Conservation (phyloP, 1,140 invertebrate genomes). For the Wasmannia auropunctata region DNA sequence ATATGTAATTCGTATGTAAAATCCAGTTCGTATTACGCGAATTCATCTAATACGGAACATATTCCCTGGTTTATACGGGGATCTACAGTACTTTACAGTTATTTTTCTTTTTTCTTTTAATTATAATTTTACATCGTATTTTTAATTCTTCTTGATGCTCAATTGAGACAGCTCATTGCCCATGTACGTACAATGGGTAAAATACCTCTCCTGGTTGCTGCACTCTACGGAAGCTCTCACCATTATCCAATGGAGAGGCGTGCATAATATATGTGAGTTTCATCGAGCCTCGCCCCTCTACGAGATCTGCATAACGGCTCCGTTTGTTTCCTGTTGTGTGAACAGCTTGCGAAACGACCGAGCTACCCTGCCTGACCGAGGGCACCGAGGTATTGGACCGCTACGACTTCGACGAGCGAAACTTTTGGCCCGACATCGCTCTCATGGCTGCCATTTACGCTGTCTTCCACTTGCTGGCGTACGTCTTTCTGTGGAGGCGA, state of each 20-base stretch:
- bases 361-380: constrained; percentile 89
- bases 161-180: constrained; percentile 89
- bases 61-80: background rate
- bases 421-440: constrained; percentile 88
- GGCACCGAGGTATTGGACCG: constrained; percentile 90
- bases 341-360: constrained; percentile 88
- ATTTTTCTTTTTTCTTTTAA: background rate
- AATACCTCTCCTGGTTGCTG: constrained; percentile 96
- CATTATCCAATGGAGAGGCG: constrained; percentile 91
- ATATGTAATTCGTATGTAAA: no score
- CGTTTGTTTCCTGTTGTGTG: background rate
- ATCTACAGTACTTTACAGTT: background rate
- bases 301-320: background rate
- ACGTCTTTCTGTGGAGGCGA: constrained; percentile 88
- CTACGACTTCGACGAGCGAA: constrained; percentile 89
- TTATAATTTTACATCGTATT: background rate
- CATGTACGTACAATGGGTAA: constrained; percentile 92
- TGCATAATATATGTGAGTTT: constrained; percentile 92
- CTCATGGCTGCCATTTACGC: constrained; percentile 89
- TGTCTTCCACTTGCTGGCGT: constrained; percentile 89
- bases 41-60: no score
- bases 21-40: no score
- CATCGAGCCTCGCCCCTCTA: constrained; percentile 8
- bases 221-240: constrained; percentile 96
- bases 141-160: constrained; percentile 1